phyloP scores from a whole-genome alignment of 2,888 invertebrate species.

The Monopis laevigella region DNA sequence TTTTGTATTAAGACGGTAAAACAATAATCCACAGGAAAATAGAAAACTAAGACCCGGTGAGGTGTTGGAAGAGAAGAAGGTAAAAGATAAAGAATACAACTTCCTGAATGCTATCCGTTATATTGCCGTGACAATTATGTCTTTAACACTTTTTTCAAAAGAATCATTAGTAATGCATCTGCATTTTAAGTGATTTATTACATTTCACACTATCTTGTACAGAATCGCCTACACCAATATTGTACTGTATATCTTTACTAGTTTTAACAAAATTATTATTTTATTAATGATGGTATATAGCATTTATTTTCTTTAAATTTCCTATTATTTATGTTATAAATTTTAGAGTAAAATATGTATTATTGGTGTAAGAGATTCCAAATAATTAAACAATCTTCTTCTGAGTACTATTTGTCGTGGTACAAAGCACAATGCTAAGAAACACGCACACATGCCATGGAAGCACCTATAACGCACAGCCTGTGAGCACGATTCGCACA shows the following conservation, averaged over 20 bases:
- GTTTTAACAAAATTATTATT: too few species aligned
- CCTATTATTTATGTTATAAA: too few species aligned
- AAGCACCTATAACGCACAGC: constrained; percentile 39
- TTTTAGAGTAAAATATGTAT: too few species aligned
- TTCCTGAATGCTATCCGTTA: constrained; percentile 60
- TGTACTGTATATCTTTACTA: too few species aligned
- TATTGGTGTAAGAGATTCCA: constrained; percentile 9
- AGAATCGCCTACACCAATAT: constrained; percentile 2
- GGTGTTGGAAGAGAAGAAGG: constrained; percentile 94
- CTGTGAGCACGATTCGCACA: constrained; percentile 60
- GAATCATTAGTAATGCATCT: constrained; percentile 48
- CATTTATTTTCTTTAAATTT: too few species aligned
- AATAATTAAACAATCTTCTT: not conserved
- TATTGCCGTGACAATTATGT: constrained; percentile 47
- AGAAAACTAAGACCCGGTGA: constrained; percentile 95
- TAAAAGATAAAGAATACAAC: constrained; percentile 67
- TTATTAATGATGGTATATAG: too few species aligned
- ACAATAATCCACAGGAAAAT: constrained; percentile 75
- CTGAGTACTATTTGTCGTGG: constrained; percentile 35
- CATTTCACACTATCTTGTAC: constrained; percentile 33
- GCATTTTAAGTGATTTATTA: constrained; percentile 50
- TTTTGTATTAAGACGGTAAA: constrained; percentile 51
- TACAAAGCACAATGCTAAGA: constrained; percentile 43
- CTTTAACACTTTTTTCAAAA: constrained; percentile 33
- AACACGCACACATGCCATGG: constrained; percentile 42